Conservation (phyloP, 2,888 invertebrate genomes). For the Amiota mariae region DNA sequence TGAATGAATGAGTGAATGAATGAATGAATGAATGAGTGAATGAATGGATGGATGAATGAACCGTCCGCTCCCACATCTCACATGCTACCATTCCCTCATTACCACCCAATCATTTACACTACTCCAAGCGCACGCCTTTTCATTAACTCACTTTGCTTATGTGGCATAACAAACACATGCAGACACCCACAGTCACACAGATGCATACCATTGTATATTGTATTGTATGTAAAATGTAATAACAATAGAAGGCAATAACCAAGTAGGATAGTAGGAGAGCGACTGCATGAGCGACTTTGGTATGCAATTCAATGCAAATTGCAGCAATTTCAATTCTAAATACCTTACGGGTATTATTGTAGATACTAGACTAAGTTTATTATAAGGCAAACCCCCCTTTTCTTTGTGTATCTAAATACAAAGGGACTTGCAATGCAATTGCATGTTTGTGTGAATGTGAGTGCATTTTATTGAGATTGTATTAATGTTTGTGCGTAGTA, state of each 20-base stretch:
- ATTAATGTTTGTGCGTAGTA: too few species aligned
- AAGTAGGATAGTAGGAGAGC: neutral
- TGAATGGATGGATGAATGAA: neutral
- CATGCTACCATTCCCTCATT: neutral
- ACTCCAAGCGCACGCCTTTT: too few species aligned
- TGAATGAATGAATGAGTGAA: too few species aligned
- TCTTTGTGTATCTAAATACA: neutral
- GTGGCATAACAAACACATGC: constrained; percentile 59
- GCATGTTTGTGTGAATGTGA: constrained; percentile 18
- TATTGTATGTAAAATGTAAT: too few species aligned
- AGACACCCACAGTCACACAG: constrained; percentile 49
- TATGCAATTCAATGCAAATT: neutral
- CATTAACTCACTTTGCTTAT: constrained; percentile 24
- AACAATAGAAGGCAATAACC: constrained; percentile 5
- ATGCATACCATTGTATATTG: constrained; percentile 7
- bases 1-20: constrained; percentile 34
- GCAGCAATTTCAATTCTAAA: constrained; percentile 5
- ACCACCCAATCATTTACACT: neutral
- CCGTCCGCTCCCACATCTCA: neutral
- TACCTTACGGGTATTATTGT: neutral
- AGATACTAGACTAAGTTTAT: neutral
- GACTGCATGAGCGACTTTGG: neutral
- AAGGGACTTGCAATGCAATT: constrained; percentile 8
- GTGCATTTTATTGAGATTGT: neutral
- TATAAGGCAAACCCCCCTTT: too few species aligned